Base-by-base conservation (phyloP, 2,113 vertebrate genomes). In the Emydura subglobosa region DNA sequence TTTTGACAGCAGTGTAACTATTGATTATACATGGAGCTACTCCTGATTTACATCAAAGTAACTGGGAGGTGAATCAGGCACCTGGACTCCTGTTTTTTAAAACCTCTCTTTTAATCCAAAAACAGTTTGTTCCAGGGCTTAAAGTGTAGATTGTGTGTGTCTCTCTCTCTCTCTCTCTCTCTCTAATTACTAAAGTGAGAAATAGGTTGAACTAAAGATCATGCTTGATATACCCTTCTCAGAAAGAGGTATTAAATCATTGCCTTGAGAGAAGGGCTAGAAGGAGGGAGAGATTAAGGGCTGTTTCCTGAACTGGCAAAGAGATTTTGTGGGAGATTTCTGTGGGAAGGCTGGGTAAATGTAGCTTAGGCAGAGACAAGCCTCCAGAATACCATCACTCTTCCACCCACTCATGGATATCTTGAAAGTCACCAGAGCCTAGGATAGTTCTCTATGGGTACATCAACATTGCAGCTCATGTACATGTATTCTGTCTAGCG, bases 11-110 rank as follows among this genome's bases (percentile, higher is more conserved):
- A 92, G 92, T 55, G 59, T 39, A 83, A 1, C 57, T 91, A 82
- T 4, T 68, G 16, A 68, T 25, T 85, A 92, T 42, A 47, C 29
- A 44, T 88, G 91, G 44, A 83, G n/a, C 53, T 94, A 74, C 89
- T 89, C 74, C 65, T 68, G 85, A 59, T 83, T 85, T 54, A 74
- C 85, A 90, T 85, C 27, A 95, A 96, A 96, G 31, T 25, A 92
- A 92, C 82, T 4, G 5, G 27, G 42, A 95, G 57, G 61, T 91
- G 90, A 91, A 91, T 50, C 12, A 88, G 85, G 11, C 25, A 31
- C 54, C 57, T 57, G 22, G 90, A 89, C 74, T 50, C 1, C 84
- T 39, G 53, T 10, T 91, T 92, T 47, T 79, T 59, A 92, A 68
- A 68, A 57, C 17, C 7, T 79, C n/a, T 21, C 55, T 88, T 95